Evolutionary conservation across 2,888 invertebrate genomes (phyloP), one percentile per base, ranked within the genome.

Genomic region (Epinotia brunnichana): DNA sequence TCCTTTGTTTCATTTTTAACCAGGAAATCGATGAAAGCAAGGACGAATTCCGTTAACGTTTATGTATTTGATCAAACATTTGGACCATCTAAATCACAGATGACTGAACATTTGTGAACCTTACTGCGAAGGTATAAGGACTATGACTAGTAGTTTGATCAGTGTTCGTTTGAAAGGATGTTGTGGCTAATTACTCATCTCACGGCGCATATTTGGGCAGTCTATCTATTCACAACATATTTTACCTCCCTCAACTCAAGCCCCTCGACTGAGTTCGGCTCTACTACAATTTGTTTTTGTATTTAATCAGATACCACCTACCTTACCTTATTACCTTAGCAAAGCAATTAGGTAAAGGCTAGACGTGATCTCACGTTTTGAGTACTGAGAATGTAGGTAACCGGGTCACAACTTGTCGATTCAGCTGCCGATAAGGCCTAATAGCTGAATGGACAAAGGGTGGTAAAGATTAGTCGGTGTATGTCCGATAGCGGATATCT

Each of bases 21-120:
- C 70, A 39, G 72, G 77, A 82, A 83, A 84, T 82, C 81, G 79
- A 82, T 82, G 77, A 73, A 57, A 72, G 70, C 78, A 76, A 73
- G 69, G 68, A 73, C 73, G 69, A 63, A 51, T 57, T 48, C 24
- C 67, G 29, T 5, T 13, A 60, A 63, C 63, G 13, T 59, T 62
- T 39, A 10, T 10, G n/a, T 17, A 19, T 51, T 57, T 54, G 51
- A 35, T 29, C 67, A 54, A 24, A 60, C 54, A 61, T 53, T 62
- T 15, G 56, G 48, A 24, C 48, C 44, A 48, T 24, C 21, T n/a
- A 29, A 51, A 10, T 11, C n/a, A 24, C 7, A 41, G 13, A 39
- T 11, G 10, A 21, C 4, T 15, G 15, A 9, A 19, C 21, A 1
- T 15, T 44, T 13, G 61, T 44, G 15, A 61, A 48, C 10, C 61